Evolutionary conservation across 2,113 vertebrate genomes (phyloP).

Genomic region (Phaethornis superciliosus): DNA sequence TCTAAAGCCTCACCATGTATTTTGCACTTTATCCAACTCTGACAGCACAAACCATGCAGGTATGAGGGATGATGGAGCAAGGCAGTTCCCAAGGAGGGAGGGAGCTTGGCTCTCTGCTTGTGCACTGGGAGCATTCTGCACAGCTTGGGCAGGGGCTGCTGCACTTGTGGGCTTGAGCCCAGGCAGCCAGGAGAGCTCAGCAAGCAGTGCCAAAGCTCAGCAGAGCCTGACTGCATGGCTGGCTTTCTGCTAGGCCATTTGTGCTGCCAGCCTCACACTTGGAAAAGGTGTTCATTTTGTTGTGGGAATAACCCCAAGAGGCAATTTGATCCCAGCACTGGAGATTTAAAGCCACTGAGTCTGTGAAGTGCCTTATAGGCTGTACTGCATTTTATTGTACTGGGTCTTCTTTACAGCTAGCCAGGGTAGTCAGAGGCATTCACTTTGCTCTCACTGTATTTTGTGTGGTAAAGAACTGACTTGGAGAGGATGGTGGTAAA

Average conservation of each 20-base stretch:
- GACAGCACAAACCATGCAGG: not conserved
- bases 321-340: not conserved
- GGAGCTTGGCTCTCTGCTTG: not conserved
- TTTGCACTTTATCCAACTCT: not conserved
- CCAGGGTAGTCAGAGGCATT: not conserved
- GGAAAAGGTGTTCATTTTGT: not conserved
- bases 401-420: not conserved
- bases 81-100: fast-evolving
- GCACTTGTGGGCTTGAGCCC: fast-evolving
- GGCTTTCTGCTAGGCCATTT: not conserved
- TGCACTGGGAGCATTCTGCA: fast-evolving
- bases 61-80: not conserved
- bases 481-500: not conserved
- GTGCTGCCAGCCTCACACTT: not conserved
- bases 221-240: not conserved
- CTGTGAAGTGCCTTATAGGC: not conserved
- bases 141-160: too few relatives aligned
- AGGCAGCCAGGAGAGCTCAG: not conserved
- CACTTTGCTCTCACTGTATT: not conserved
- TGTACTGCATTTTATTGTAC: not conserved
- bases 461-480: not conserved
- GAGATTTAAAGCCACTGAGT: not conserved
- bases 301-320: not conserved
- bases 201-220: not conserved
- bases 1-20: not conserved